Base-by-base conservation (phyloP, 2,797 vertebrate genomes). In the Odontamblyopus lacepedii region DNA sequence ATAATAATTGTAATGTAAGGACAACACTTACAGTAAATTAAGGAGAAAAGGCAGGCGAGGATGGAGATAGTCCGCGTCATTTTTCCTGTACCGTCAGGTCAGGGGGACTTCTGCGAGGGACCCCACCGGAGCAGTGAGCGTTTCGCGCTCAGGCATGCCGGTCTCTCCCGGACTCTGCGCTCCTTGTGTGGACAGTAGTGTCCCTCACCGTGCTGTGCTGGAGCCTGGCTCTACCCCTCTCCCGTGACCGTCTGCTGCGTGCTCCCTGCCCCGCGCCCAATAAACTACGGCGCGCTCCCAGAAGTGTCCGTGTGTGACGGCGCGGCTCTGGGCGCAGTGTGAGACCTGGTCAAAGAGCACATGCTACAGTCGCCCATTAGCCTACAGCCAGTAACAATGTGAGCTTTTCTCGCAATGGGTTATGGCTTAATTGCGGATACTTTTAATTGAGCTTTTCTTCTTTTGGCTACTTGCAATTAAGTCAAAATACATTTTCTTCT, bases 21-120 rank as follows among this genome's bases (percentile, higher is more conserved):
- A 3, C 23, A 79, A 4, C 41, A 94, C 94, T 94, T 88, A 95
- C 94, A 89, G 65, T 87, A 82, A 61, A 92, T 50, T 65, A 93
- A 74, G 68, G 72, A 82, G 63, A 91, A 66, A 32, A 92, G 65
- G 90, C 71, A 94, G 44, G 87, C 85, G 81, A 93, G 73, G 76
- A 91, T 64, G 78, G 82, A 63, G 16, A 93, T 80, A 80, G 73
- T 78, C 71, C 84, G 85, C 78, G 75, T 91, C 94, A 95, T 94
- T 68, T 79, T 89, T 53, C 78, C 81, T 67, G 74, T 80, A 88
- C 69, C 86, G 88, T 88, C 79, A 76, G 83, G 62, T 90, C 85
- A 67, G 65, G 71, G 41, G 69, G 67, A 75, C 73, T 73, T 44
- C 55, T 71, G 76, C 4, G 71, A 68, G 56, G 68, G 51, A 75